Evolutionary conservation across 2,113 vertebrate genomes (phyloP).

Genomic region (Vidua chalybeata): DNA sequence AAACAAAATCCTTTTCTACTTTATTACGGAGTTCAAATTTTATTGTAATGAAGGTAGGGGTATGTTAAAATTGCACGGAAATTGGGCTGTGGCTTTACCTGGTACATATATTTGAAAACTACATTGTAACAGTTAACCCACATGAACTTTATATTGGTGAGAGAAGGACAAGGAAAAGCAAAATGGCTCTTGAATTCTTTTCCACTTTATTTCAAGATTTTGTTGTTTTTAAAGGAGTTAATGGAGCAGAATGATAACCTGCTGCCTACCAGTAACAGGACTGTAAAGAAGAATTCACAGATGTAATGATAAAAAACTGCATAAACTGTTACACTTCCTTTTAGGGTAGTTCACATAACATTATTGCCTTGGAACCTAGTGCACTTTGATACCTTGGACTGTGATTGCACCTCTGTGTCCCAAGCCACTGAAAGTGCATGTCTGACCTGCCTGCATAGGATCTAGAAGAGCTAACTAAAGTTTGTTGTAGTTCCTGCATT

Average conservation of each 20-base stretch:
- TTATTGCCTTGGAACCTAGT: not conserved
- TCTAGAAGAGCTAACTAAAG: not conserved
- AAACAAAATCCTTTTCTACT: not conserved
- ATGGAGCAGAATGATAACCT: not conserved
- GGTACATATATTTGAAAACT: not conserved
- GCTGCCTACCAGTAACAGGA: not conserved
- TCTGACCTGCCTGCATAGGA: not conserved
- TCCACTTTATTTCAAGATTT: not conserved
- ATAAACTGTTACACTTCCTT: not conserved
- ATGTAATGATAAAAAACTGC: not conserved
- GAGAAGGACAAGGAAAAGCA: not conserved
- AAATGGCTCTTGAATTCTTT: not conserved
- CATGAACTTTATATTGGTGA: not conserved
- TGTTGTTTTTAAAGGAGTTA: not conserved
- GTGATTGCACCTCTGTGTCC: not conserved
- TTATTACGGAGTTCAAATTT: not conserved
- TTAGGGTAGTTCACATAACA: not conserved
- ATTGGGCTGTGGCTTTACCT: not conserved
- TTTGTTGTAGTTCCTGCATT: not conserved
- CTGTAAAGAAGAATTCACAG: not conserved
- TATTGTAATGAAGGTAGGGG: not conserved
- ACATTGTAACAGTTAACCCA: not conserved
- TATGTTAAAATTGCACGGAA: not conserved
- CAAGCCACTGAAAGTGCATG: rapidly evolving
- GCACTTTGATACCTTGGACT: not conserved